A percentile compares a stretch with the other conserved stretches of the same genome.
Conservation (phyloP, 2,888 invertebrate genomes). For the Agrotis clavis region DNA sequence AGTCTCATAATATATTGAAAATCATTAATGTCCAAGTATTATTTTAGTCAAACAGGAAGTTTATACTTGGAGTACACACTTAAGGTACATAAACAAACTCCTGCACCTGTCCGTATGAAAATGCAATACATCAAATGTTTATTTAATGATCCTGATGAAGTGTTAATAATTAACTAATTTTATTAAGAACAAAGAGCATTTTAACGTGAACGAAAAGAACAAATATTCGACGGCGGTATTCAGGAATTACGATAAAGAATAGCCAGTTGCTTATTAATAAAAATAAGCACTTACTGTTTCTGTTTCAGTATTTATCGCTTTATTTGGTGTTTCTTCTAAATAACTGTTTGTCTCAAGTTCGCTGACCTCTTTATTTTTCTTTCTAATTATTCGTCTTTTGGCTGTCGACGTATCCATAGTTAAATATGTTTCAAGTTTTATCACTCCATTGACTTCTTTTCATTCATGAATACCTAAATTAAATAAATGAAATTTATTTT, state of each 20-base stretch:
- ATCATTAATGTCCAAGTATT: neutral
- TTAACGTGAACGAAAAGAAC: too few relatives aligned
- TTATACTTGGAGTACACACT: too few relatives aligned
- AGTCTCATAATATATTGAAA: neutral
- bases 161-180: neutral
- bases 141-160: neutral
- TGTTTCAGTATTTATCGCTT: conserved; percentile 66
- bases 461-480: conserved; percentile 5
- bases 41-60: neutral
- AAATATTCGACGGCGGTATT: too few relatives aligned
- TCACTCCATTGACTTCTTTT: neutral
- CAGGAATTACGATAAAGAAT: too few relatives aligned
- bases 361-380: conserved; percentile 81
- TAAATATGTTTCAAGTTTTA: neutral
- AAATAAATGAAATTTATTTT: conserved; percentile 4
- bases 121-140: neutral
- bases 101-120: neutral
- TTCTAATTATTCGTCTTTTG: conserved; percentile 72
- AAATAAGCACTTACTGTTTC: conserved; percentile 72
- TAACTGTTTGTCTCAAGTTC: conserved; percentile 74
- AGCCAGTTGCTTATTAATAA: too few relatives aligned
- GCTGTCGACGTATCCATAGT: conserved; percentile 70
- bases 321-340: conserved; percentile 66
- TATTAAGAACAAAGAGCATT: too few relatives aligned
- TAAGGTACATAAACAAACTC: neutral